A percentile compares a stretch with the other conserved stretches of the same genome.
Evolutionary conservation across 37 sponge, comb jelly and placozoan genomes (phyloP).

Genomic region (Mnemiopsis leidyi): DNA sequence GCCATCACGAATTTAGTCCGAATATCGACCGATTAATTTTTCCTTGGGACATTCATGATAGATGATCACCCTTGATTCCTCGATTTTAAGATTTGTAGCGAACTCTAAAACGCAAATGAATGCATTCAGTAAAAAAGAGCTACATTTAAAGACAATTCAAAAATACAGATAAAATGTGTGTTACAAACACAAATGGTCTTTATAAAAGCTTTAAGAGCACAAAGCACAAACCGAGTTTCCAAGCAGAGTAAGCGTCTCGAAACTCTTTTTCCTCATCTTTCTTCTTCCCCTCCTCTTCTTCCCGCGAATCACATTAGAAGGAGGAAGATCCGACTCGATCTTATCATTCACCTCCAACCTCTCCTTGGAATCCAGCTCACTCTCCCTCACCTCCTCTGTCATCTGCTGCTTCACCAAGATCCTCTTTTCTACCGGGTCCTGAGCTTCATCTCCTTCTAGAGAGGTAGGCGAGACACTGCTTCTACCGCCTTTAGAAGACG

Average conservation of each 20-base stretch:
- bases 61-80: too few relatives aligned
- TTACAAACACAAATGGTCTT: too few relatives aligned
- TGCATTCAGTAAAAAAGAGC: too few relatives aligned
- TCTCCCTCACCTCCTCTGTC: neutral
- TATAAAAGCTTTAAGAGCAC: too few relatives aligned
- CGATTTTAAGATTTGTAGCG: too few relatives aligned
- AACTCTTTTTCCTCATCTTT: constrained; percentile 55
- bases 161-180: too few relatives aligned
- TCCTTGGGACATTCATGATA: too few relatives aligned
- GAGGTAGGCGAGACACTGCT: neutral
- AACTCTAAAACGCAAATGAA: too few relatives aligned
- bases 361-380: neutral
- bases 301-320: neutral
- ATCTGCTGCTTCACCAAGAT: neutral
- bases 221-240: constrained; percentile 57
- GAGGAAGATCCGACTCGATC: neutral
- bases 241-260: constrained; percentile 10
- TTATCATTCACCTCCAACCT: constrained; percentile 13
- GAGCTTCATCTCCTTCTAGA: neutral
- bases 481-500: neutral
- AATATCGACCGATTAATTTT: too few relatives aligned
- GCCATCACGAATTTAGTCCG: too few relatives aligned
- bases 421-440: neutral
- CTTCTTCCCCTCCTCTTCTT: constrained; percentile 9
- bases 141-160: too few relatives aligned